Base-by-base conservation (phyloP, 2,797 vertebrate species). In the Galago senegalensis region DNA sequence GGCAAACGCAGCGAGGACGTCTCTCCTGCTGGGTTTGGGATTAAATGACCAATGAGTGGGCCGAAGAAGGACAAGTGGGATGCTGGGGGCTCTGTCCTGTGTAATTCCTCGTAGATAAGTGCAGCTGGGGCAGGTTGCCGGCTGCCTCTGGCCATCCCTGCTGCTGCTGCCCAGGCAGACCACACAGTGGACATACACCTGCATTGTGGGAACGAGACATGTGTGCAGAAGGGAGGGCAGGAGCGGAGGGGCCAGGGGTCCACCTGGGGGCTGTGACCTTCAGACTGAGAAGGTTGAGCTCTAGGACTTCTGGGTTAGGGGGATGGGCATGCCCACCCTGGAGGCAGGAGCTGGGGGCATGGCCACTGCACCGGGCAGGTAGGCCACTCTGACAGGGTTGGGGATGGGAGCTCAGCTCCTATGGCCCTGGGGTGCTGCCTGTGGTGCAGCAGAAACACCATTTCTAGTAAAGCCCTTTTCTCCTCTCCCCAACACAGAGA, bases 121-220 rank as follows among this genome's bases (percentile, higher is more conserved):
- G 8, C 25, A 34, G 29, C 60, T 2, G 2, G 1, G 43, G 56
- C 18, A 16, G 14, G 40, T 20, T 11, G 1, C 72, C n/a, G 23
- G 60, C 34, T 12, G 4, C 7, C 7, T 21, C 49, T 21, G 46
- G 27, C 4, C 53, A 43, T n/a, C 34, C 21, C 53, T 25, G 34
- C 58, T 8, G 0, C 29, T 0, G 0, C 13, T 2, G 18, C 40
- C 49, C 10, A 2, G 18, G 34, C 25, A 3, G 61, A 60, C 58
- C 2, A 1, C 31, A 1, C 18, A 11, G 61, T 5, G 0, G 65
- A 49, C 7, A 46, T 2, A 3, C 0, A 1, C 21, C 40, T 0
- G 0, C 10, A 1, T 1, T 3, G 25, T 37, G n/a, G 2, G 4
- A 37, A 29, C 25, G 7, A 75, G 34, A 20, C 1, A 0, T 4